phyloP scores from a whole-genome alignment of 2,797 vertebrate species.

The Adelosebastes latens region DNA sequence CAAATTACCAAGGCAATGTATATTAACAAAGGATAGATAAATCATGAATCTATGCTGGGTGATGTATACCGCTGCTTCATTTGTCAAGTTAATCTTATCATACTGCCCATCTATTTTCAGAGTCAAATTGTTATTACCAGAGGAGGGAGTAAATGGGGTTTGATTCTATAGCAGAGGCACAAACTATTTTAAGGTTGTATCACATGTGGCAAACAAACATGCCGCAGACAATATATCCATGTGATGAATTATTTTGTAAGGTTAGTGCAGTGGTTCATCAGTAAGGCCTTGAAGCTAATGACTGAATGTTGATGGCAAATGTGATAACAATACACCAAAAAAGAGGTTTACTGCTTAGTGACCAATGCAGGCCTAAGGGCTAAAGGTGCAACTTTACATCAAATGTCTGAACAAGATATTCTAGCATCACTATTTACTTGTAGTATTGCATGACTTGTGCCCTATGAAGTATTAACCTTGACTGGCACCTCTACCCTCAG shows the following conservation, averaged over 20 bases:
- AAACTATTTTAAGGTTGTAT: too few species aligned
- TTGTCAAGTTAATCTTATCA: constrained; percentile 11
- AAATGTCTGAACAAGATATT: not conserved
- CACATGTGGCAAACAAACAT: not conserved
- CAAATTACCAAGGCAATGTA: not conserved
- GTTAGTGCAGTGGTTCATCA: not conserved
- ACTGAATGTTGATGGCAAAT: not conserved
- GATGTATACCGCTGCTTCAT: not conserved
- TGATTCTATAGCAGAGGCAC: not conserved
- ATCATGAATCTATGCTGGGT: not conserved
- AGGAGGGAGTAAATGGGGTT: not conserved
- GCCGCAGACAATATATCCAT: not conserved
- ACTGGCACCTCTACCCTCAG: not conserved
- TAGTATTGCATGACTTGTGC: not conserved
- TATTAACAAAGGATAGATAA: not conserved
- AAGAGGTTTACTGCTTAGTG: not conserved
- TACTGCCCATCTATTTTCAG: not conserved
- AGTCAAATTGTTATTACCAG: not conserved
- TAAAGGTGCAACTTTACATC: not conserved
- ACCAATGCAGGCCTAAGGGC: not conserved
- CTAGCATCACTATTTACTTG: not conserved
- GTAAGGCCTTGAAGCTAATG: not conserved
- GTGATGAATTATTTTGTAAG: not conserved
- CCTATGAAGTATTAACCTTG: not conserved
- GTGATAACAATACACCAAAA: not conserved